Evolutionary conservation across 2,797 vertebrate genomes (phyloP), one percentile per base, ranked within the genome.

Genomic region (Natrix natrix): DNA sequence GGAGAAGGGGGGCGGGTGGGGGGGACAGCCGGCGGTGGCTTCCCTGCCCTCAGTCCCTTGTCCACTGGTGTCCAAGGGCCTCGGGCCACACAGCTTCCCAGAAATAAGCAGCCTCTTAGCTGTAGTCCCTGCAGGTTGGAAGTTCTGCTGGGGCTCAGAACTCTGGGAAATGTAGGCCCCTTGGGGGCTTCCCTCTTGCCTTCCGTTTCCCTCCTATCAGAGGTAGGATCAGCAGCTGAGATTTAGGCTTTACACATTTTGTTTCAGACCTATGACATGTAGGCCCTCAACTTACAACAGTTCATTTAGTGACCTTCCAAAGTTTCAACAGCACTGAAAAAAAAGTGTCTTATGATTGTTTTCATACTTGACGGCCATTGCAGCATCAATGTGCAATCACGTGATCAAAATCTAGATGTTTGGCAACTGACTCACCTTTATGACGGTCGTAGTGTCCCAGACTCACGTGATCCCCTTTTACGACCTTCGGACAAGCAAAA

Each of bases 291-390:
- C n/a, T 74, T 74, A 8, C n/a, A 17, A 32, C 66, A 1, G 5
- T 69, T 69, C 0, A 0, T 3, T 32, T 8, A 32, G 66, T 8
- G 14, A 17, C 61, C 11, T 0, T 28, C 61, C 61, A 0, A 63
- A 28, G 61, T 63, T 63, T 12, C 66, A 17, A 32, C 14, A 17
- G n/a, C n/a, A 16, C 66, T 32, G 14, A 32, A 69, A 69, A 66
- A 69, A 66, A 69, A 32, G 66, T 16, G 14, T 17, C n/a, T 69
- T 6, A 17, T 3, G n/a, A 7, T 32, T 32, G 28, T 69, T 66
- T 66, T 16, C 63, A 32, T 5, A 3, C n/a, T 69, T 69, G 32
- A 32, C 2, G 1, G 16, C 13, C 13, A 0, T n/a, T n/a, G 63
- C 28, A 66, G 63, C 5, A 1, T 66, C 28, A 12, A 26, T 4